Base-by-base conservation (phyloP, 2,888 invertebrate genomes). In the Cheilosia variabilis region DNA sequence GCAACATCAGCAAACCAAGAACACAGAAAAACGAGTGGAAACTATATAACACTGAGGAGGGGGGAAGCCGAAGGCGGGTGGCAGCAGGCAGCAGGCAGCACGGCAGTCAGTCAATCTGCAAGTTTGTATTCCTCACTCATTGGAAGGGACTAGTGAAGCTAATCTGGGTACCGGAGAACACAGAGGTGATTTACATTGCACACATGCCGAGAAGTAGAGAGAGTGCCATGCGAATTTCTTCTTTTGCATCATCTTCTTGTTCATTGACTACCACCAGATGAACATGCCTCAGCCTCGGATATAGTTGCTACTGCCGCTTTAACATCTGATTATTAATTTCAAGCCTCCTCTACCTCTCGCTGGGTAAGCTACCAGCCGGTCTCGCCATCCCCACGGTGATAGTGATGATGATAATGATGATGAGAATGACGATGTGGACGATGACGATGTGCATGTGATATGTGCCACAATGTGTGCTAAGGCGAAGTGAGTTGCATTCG, bases 71-170 rank as follows among this genome's bases (percentile, higher is more conserved):
- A 76, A 65, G 41, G 47, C 58, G 62, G 66, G 73, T 69, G 43
- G 43, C 62, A 37, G 34, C 34, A 34, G 43, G 43, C 62, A 37
- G 34, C 34, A 34, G 6, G 27, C 45, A 34, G 22, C 62, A 27
- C 27, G 27, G 50, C 45, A 62, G 76, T 72, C 76, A 77, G 81
- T 72, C 71, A 77, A 84, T 79, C 73, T 72, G 84, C 69, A 75
- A 84, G 72, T 73, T 68, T 19, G n/a, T n/a, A 13, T 24, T 52
- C 15, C 19, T 58, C 60, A 69, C 69, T 55, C 65, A 63, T 31
- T 72, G 53, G 60, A 76, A 76, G 80, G 60, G 53, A 66, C 75
- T 71, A 58, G 69, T 68, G 57, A 69, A 37, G 41, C 65, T 71
- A 71, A 71, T 79, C 73, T 83, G 73, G 45, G 45, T 9, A 47